Base-by-base conservation (phyloP, 30 jellyfish, hydroid and myxozoan species). In the Calvadosia cruxmelitensis region DNA sequence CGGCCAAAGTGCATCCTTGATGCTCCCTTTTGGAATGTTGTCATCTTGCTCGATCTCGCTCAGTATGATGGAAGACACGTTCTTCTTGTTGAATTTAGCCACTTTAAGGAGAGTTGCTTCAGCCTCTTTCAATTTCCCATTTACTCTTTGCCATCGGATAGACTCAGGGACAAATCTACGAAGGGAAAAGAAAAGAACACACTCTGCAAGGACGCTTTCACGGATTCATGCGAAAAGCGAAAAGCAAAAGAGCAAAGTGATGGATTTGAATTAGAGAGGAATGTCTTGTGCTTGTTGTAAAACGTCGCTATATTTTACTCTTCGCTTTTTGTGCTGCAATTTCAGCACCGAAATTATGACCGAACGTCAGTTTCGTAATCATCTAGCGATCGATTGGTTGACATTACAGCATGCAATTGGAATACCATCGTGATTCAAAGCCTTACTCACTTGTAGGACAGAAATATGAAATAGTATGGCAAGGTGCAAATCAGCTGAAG, bases 151-250 rank as follows among this genome's bases (percentile, higher is more conserved):
- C 96, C 96, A 86, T 2, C 96, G 81, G 32, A 79, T 66, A 0
- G 96, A 86, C 67, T 86, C 96, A 13, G 96, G 96, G 24, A 86
- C 68, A 50, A 86, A 78, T 71, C 92, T 86, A 50, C 12, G 64
- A 53, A 1, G 16, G 49, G 48, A 52, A 12, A 3, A 57, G 48
- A 10, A n/a, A n/a, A n/a, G n/a, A n/a, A n/a, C n/a, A n/a, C n/a
- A n/a, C n/a, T n/a, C n/a, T n/a, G n/a, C n/a, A n/a, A n/a, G n/a
- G n/a, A n/a, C n/a, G n/a, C n/a, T n/a, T n/a, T n/a, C n/a, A n/a
- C n/a, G n/a, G n/a, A n/a, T n/a, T n/a, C n/a, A n/a, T n/a, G n/a
- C n/a, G n/a, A n/a, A n/a, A n/a, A n/a, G n/a, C n/a, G n/a, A n/a
- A n/a, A n/a, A n/a, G n/a, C n/a, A n/a, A n/a, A n/a, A n/a, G n/a